Conservation (phyloP, 2,888 invertebrate species). For the Stegana nigrithorax region DNA sequence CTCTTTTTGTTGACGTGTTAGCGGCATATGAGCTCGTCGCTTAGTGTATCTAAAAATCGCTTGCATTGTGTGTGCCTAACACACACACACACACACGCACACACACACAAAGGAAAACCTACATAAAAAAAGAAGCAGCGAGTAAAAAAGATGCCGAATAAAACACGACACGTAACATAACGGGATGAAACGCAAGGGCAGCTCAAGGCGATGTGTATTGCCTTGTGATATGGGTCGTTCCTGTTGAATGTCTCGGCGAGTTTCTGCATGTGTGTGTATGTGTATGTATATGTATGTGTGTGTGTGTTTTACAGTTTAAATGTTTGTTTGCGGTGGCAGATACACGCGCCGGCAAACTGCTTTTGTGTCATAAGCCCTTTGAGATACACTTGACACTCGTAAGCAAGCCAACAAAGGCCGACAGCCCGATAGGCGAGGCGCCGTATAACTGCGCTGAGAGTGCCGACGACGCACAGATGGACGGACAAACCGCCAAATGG, state of each 20-base stretch:
- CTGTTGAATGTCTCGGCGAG: background rate
- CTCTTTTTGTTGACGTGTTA: too few species aligned
- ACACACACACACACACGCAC: too few species aligned
- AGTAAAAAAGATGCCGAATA: background rate
- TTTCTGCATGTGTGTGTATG: background rate
- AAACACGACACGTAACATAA: too few species aligned
- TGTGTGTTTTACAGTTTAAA: background rate
- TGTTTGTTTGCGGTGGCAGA: background rate
- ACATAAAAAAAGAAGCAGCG: background rate
- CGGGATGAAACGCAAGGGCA: too few species aligned
- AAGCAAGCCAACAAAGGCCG: background rate
- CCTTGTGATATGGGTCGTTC: background rate
- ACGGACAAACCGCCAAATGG: too few species aligned
- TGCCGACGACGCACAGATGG: too few species aligned
- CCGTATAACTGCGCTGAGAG: too few species aligned
- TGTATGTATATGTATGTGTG: background rate
- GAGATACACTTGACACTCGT: background rate
- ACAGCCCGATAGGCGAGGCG: background rate
- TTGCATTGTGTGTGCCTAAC: too few species aligned
- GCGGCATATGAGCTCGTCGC: too few species aligned
- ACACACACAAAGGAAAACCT: background rate
- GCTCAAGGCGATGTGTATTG: too few species aligned
- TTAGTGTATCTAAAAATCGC: too few species aligned
- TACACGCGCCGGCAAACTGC: background rate
- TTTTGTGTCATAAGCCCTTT: slow-evolving; percentile 10